Evolutionary conservation across 2,888 invertebrate genomes (phyloP).

Genomic region (Dryomyza anilis): DNA sequence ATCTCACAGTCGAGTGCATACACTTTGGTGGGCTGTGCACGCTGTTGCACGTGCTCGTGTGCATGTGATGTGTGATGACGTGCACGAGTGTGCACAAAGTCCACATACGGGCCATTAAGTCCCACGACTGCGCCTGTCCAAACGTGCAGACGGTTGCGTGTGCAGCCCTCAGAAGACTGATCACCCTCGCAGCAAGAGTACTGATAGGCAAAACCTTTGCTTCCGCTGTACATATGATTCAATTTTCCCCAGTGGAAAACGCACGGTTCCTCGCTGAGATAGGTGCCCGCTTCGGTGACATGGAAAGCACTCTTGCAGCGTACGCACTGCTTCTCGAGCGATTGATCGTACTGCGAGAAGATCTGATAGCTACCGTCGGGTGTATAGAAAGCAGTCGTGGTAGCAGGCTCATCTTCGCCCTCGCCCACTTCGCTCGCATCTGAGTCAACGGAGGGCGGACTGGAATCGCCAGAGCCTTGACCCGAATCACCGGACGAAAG

Average conservation of each 20-base stretch:
- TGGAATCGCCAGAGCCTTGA: conserved; percentile 62
- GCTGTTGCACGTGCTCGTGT: not conserved
- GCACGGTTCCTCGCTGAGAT: conserved; percentile 77
- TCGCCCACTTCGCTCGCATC: conserved; percentile 54
- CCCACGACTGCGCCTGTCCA: conserved; percentile 76
- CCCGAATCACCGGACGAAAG: conserved; percentile 61
- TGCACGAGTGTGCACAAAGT: conserved; percentile 68
- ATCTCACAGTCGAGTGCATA: conserved; percentile 96
- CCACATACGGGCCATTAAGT: conserved; percentile 74
- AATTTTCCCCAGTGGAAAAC: conserved; percentile 88
- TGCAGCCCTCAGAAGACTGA: conserved; percentile 68
- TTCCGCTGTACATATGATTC: conserved; percentile 61
- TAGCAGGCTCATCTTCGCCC: conserved; percentile 40
- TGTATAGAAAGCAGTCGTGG: conserved; percentile 53
- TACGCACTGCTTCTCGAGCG: conserved; percentile 68
- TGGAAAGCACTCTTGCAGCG: conserved; percentile 76
- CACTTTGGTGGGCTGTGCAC: conserved; percentile 57
- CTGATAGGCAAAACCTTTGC: conserved; percentile 38
- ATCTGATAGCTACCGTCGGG: conserved; percentile 40
- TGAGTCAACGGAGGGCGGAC: conserved; percentile 63
- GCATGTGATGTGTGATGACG: too few relatives aligned
- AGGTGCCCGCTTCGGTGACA: conserved; percentile 73
- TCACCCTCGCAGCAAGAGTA: conserved; percentile 70
- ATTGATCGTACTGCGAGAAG: conserved; percentile 42
- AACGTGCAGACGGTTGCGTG: conserved; percentile 71